Evolutionary conservation across 2,113 vertebrate species (phyloP).

Genomic region (Carettochelys insculpta): DNA sequence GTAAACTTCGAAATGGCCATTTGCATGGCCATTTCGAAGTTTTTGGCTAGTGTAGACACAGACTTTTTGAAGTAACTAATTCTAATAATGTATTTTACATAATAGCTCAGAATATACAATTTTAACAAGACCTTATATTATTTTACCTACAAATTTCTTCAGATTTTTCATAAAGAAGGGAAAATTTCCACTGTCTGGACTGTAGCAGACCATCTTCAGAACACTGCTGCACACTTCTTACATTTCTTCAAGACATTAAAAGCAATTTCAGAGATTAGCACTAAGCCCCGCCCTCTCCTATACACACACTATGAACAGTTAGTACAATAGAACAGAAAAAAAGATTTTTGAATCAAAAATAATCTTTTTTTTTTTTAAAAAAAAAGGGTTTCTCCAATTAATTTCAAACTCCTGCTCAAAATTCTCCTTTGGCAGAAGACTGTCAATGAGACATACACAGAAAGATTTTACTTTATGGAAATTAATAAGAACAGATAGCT

Average conservation of each 20-base stretch:
- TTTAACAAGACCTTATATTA: not conserved
- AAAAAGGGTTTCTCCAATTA: constrained; percentile 15
- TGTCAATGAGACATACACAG: not conserved
- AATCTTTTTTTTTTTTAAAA: not conserved
- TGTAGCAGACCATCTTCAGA: not conserved
- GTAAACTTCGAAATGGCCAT: too few relatives aligned
- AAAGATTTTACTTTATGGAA: not conserved
- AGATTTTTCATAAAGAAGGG: not conserved
- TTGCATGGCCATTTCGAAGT: too few relatives aligned
- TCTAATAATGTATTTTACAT: not conserved
- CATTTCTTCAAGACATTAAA: not conserved
- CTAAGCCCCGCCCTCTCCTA: not conserved
- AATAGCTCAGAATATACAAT: not conserved
- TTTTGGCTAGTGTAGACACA: too few relatives aligned
- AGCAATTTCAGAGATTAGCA: not conserved
- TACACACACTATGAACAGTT: not conserved
- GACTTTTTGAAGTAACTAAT: not conserved
- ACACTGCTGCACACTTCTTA: not conserved
- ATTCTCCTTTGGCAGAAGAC: not conserved
- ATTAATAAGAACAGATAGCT: constrained; percentile 40
- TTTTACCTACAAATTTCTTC: not conserved
- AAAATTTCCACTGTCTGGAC: not conserved
- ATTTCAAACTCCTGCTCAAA: not conserved
- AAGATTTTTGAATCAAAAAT: not conserved
- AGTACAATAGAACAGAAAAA: not conserved